Evolutionary conservation across 2,113 vertebrate species (phyloP).

Genomic region (Microtus oregoni): DNA sequence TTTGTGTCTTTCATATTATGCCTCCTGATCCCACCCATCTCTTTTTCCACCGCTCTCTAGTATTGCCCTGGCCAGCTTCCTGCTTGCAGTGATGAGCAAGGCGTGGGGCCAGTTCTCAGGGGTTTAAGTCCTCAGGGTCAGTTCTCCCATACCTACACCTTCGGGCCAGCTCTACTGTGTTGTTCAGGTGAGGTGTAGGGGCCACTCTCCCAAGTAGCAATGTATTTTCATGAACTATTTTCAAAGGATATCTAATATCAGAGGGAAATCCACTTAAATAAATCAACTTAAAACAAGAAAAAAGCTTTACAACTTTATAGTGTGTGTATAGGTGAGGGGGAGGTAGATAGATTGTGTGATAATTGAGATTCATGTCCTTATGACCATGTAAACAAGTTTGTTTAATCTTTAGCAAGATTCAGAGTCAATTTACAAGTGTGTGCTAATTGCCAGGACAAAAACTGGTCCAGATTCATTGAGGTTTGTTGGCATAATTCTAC

Average conservation of each 20-base stretch:
- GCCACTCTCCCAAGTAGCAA: neutral
- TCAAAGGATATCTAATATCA: neutral
- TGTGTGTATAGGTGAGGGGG: rapidly evolving
- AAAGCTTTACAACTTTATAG: neutral
- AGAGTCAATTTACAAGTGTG: neutral
- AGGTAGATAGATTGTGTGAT: neutral
- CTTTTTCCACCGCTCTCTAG: neutral
- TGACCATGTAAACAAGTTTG: neutral
- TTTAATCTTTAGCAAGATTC: slow-evolving; percentile 32
- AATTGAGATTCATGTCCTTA: neutral
- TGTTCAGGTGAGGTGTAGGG: neutral
- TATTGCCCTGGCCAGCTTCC: neutral
- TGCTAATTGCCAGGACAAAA: slow-evolving; percentile 16
- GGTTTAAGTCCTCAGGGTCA: neutral
- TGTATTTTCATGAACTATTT: neutral
- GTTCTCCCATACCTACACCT: neutral
- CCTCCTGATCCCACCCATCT: neutral
- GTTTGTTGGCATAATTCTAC: slow-evolving; percentile 8
- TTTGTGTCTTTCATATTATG: neutral
- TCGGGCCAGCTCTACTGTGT: neutral
- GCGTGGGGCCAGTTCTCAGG: neutral
- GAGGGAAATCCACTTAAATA: neutral
- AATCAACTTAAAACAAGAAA: slow-evolving; percentile 24
- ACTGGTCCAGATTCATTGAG: neutral
- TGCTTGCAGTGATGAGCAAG: neutral